A percentile compares a stretch with the other conserved stretches of the same genome.
These are phyloP conservation scores for Epinotia demarniana DNA, from an alignment of 2,888 invertebrate species.

Conservation along the genomic window DNA sequence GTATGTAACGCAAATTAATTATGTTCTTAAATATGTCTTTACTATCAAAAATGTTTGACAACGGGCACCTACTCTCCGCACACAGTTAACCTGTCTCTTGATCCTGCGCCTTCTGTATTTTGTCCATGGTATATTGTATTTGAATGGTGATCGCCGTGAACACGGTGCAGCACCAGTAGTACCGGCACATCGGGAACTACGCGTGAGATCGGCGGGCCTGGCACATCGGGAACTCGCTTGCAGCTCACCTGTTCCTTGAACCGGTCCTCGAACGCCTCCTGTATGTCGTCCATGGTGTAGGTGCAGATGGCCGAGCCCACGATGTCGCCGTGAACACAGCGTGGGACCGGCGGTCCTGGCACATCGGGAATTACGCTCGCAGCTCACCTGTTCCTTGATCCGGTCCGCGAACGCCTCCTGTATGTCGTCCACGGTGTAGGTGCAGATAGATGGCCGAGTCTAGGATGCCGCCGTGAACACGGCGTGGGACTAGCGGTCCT, in stretches of 20 bases:
- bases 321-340: slow-evolving; percentile 88
- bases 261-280: slow-evolving; percentile 87
- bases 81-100: slow-evolving; percentile 85
- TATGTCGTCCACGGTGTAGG: slow-evolving; percentile 83
- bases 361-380: neutral
- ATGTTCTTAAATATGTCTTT: too few species aligned
- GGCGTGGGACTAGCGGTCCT: slow-evolving; percentile 79
- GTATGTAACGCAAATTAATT: too few species aligned
- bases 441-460: slow-evolving; percentile 90
- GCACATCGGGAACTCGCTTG: neutral
- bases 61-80: too few species aligned
- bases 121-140: slow-evolving; percentile 80
- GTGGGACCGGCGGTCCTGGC: slow-evolving; percentile 69
- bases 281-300: slow-evolving; percentile 83
- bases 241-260: slow-evolving; percentile 86
- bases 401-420: slow-evolving; percentile 88
- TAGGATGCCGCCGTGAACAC: slow-evolving; percentile 87
- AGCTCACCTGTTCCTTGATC: slow-evolving; percentile 86
- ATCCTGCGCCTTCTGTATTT: too few species aligned
- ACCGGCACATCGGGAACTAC: too few species aligned
- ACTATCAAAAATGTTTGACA: too few species aligned
- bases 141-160: slow-evolving; percentile 88
- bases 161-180: too few species aligned
- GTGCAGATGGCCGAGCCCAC: slow-evolving; percentile 89
- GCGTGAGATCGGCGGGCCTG: slow-evolving; percentile 77